phyloP scores from a whole-genome alignment of 2,113 vertebrate species.

The Tyto alba region DNA sequence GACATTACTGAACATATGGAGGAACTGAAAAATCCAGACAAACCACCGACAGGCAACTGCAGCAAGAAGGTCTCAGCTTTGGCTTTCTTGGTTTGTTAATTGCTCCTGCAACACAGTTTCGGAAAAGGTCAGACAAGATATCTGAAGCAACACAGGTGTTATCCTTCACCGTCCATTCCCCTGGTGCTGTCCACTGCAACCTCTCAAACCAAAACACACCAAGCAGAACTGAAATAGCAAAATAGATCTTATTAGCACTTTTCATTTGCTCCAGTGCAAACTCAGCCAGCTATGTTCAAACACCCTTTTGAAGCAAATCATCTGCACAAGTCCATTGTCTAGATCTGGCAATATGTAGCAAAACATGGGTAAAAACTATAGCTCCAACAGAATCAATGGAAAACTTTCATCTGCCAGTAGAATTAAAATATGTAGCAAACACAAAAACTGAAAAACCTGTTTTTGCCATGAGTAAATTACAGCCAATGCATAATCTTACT shows the following conservation, averaged over 20 bases:
- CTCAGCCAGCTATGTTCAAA: neutral
- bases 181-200: neutral
- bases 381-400: neutral
- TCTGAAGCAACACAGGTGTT: neutral
- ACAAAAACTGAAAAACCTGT: neutral
- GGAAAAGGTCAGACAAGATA: neutral
- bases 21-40: neutral
- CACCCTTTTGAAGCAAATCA: neutral
- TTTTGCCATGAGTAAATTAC: neutral
- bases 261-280: neutral
- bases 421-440: neutral
- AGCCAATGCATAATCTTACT: neutral
- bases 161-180: rapidly evolving
- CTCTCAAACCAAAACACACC: neutral
- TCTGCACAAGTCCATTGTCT: neutral
- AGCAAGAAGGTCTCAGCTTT: neutral
- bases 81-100: neutral
- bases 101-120: neutral
- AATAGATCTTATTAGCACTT: neutral
- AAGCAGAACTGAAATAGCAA: neutral
- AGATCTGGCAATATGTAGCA: neutral
- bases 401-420: neutral
- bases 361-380: neutral
- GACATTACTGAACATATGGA: neutral
- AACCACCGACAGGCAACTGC: neutral